Percentiles rank a stretch among this genome's conserved stretches.
phyloP scores from a whole-genome alignment of 35 echinoderm and acorn worm genomes.

The Acanthaster planci region DNA sequence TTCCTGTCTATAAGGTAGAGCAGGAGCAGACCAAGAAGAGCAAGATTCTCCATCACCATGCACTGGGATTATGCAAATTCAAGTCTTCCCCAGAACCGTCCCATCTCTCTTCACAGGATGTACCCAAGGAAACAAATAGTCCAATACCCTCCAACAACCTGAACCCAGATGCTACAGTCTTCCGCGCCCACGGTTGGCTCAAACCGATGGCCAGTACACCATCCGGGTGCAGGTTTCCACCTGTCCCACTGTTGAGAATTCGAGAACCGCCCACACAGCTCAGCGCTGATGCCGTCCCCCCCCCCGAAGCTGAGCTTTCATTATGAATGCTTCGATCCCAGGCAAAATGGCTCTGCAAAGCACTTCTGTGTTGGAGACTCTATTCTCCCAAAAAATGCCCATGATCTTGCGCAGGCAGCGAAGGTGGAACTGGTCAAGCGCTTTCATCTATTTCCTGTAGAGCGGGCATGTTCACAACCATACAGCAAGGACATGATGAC shows the following conservation, averaged over 20 bases:
- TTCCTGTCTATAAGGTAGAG: conserved; percentile 4
- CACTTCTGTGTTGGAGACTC: background rate
- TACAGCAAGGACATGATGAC: background rate
- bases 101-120: background rate
- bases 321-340: too few relatives aligned
- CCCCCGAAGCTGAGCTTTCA: too few relatives aligned
- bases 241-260: too few relatives aligned
- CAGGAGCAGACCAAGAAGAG: background rate
- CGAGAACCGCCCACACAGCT: too few relatives aligned
- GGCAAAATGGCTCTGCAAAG: background rate
- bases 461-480: background rate
- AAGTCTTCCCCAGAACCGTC: background rate
- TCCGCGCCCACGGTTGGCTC: background rate
- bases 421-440: background rate
- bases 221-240: too few relatives aligned
- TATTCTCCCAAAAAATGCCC: background rate
- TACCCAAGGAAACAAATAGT: background rate
- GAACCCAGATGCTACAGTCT: background rate
- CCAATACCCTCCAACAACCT: background rate
- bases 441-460: too few relatives aligned
- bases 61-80: background rate
- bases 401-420: background rate
- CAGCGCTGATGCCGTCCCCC: too few relatives aligned
- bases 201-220: too few relatives aligned
- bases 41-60: conserved; percentile 19